Conservation (phyloP, 2,113 vertebrate species). For the Anas platyrhynchos region DNA sequence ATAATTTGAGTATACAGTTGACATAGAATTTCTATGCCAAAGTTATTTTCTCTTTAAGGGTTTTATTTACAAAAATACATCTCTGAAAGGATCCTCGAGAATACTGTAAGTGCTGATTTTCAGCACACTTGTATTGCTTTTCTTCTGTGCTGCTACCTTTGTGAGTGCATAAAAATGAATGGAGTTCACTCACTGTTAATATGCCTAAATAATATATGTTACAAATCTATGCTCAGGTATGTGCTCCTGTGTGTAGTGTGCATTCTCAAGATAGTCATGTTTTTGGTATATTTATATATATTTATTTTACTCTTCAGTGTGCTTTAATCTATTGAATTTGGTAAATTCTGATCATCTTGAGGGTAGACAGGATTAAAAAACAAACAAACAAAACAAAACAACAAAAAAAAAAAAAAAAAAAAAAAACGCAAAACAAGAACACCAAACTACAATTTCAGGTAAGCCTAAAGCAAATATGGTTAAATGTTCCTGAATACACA, state of each 20-base stretch:
- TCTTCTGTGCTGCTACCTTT: neutral
- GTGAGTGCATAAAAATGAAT: neutral
- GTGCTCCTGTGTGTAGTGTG: neutral
- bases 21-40: neutral
- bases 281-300: neutral
- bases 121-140: neutral
- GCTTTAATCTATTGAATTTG: neutral
- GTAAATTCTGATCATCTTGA: neutral
- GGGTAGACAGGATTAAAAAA: neutral
- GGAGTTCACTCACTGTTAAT: neutral
- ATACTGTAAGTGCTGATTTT: neutral
- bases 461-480: neutral
- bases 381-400: too few species aligned
- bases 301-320: neutral
- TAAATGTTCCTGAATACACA: neutral
- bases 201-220: neutral
- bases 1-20: neutral
- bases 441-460: neutral
- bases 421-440: neutral
- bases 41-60: neutral
- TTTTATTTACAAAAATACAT: neutral
- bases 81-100: neutral
- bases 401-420: neutral
- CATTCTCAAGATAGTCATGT: neutral
- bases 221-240: neutral